Base-by-base conservation (phyloP, 2,113 vertebrate genomes). In the Probosciger aterrimus region DNA sequence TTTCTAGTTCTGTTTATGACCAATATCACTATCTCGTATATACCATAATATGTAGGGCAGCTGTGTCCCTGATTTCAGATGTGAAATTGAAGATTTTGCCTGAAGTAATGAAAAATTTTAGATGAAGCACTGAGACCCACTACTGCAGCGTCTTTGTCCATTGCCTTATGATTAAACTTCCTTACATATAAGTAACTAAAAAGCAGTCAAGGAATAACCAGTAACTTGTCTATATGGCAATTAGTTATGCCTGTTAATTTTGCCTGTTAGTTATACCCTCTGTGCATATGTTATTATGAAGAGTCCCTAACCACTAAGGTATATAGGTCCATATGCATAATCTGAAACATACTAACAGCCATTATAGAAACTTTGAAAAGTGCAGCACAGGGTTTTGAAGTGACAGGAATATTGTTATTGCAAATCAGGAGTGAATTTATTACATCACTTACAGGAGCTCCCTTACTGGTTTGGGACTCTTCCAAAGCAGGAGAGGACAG, bases 381-480 rank as follows among this genome's bases (percentile, higher is more conserved):
- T 74, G 31, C 30, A 43, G 46, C 20, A 62, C 53, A 82, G 57
- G 68, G 50, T 33, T 93, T 95, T 96, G 68, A 83, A 63, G 76
- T 92, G 78, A 88, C 60, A 70, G 46, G 47, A 92, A 35, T 69
- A 76, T 39, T 71, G 19, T 95, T 78, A 60, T 18, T 88, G 31
- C 47, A 78, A 57, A 78, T 96, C 64, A 93, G 77, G 82, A 90
- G 20, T 46, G 50, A 90, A 95, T 90, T 60, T 93, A 82, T 88
- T 83, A 13, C 50, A 41, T 84, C 62, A 50, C 43, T 82, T 82
- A 85, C 24, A 55, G 71, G 46, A 80, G 39, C 82, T 90, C 9
- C 9, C 90, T 96, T 90, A 59, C 62, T 93, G 62, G 52, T 92
- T 92, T 88, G 91, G 96, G 73, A 79, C 28, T 46, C 41, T 87